Percentiles rank a stretch among this genome's conserved stretches.
phyloP scores from a whole-genome alignment of 2,113 vertebrate species.

The Archocentrus centrarchus region DNA sequence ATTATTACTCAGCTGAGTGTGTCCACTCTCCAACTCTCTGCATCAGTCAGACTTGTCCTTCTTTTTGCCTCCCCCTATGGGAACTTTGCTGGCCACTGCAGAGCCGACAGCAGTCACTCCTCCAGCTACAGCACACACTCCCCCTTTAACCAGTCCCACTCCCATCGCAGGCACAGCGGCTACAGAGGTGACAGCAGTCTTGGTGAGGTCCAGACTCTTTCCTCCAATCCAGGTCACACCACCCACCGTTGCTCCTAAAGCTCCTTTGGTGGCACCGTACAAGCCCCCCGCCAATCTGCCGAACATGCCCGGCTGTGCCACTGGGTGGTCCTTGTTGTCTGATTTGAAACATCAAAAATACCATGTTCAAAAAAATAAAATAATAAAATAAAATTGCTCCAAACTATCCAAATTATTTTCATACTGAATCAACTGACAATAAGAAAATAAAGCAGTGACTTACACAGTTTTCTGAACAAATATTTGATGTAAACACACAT shows the following conservation, averaged over 20 bases:
- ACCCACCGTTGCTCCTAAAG: slow-evolving; percentile 91
- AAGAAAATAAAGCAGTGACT: not conserved
- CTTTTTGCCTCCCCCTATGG: slow-evolving; percentile 90
- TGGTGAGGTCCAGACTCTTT: slow-evolving; percentile 93
- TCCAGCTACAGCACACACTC: slow-evolving; percentile 91
- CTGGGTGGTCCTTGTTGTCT: slow-evolving; percentile 92
- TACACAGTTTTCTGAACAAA: not conserved
- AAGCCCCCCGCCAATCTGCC: slow-evolving; percentile 92
- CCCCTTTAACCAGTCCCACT: slow-evolving; percentile 92
- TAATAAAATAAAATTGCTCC: not conserved
- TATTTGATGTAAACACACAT: not conserved
- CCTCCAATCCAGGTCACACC: slow-evolving; percentile 96
- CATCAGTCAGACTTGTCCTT: slow-evolving; percentile 96
- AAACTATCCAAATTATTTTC: not conserved
- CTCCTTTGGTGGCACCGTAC: slow-evolving; percentile 94
- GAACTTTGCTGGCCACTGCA: slow-evolving; percentile 93
- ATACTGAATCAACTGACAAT: too few relatives aligned
- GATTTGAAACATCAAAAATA: slow-evolving; percentile 28
- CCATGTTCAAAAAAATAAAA: not conserved
- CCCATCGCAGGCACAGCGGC: slow-evolving; percentile 91
- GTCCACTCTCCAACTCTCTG: slow-evolving; percentile 32
- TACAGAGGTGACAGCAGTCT: slow-evolving; percentile 90
- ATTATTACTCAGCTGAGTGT: not conserved
- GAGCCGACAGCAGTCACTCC: slow-evolving; percentile 92
- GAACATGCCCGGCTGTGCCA: slow-evolving; percentile 90